phyloP scores from a whole-genome alignment of 2,888 invertebrate genomes.

The Cremastinae sp. region DNA sequence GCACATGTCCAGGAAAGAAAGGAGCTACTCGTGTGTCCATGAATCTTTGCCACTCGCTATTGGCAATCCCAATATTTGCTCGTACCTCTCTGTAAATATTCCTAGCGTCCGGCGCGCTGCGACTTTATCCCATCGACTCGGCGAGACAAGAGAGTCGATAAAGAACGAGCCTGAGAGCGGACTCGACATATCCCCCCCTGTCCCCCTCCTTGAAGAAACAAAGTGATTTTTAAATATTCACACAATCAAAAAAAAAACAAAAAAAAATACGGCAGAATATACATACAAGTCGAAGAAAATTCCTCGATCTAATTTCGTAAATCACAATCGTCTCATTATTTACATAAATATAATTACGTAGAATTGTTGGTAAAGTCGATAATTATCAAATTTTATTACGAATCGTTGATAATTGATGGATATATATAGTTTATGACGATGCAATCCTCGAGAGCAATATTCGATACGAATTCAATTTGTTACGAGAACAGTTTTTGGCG shows the following conservation, averaged over 20 bases:
- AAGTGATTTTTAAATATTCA: not conserved
- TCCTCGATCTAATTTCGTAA: constrained; percentile 1
- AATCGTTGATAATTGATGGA: not conserved
- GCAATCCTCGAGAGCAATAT: constrained; percentile 20
- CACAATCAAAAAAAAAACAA: not conserved
- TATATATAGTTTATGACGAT: constrained; percentile 13
- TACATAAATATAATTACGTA: not conserved
- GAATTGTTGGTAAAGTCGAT: not conserved
- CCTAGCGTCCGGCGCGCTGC: constrained; percentile 43
- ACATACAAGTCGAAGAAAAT: constrained; percentile 25
- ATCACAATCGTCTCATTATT: not conserved
- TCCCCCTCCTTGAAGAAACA: not conserved
- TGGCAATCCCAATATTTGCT: constrained; percentile 58
- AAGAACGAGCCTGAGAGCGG: not conserved
- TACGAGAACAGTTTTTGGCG: constrained; percentile 25
- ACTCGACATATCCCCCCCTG: constrained; percentile 9
- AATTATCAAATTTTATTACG: constrained; percentile 6
- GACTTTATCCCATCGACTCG: constrained; percentile 39
- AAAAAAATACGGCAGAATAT: not conserved
- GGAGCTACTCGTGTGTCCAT: constrained; percentile 47
- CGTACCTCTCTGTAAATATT: constrained; percentile 57
- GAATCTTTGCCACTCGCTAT: constrained; percentile 55
- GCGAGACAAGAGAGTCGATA: not conserved
- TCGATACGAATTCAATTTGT: not conserved
- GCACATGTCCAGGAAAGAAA: constrained; percentile 3